phyloP scores from a whole-genome alignment of 2,797 vertebrate genomes.

The Tangara arthus region DNA sequence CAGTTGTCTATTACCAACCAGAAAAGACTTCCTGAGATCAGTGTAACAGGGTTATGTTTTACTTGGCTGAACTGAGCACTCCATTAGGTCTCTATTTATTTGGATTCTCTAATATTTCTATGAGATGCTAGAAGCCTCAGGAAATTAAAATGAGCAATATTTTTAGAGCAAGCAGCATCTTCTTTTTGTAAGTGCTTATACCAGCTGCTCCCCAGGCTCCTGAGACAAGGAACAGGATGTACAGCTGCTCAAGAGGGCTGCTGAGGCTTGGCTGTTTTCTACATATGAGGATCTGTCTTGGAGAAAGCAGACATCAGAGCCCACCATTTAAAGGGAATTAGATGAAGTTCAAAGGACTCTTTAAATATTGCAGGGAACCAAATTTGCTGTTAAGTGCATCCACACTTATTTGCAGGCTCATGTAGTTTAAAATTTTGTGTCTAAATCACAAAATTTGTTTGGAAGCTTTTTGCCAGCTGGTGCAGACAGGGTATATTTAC shows the following conservation, averaged over 20 bases:
- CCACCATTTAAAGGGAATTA: not conserved
- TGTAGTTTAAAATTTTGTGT: not conserved
- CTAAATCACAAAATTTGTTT: not conserved
- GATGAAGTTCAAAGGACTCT: not conserved
- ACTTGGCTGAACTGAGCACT: not conserved
- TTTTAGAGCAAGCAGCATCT: not conserved
- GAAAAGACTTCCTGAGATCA: not conserved
- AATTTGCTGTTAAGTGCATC: not conserved
- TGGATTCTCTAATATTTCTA: not conserved
- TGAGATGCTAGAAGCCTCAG: not conserved
- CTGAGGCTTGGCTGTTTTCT: not conserved
- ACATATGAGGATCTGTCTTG: not conserved
- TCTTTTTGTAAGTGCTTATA: not conserved
- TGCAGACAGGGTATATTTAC: not conserved
- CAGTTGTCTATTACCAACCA: not conserved
- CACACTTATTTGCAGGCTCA: not conserved
- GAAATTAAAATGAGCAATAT: constrained; percentile 7
- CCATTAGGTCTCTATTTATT: not conserved
- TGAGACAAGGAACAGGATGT: not conserved
- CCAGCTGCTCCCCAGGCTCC: not conserved
- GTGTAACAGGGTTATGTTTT: not conserved
- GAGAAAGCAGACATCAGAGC: not conserved
- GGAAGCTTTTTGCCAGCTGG: not conserved
- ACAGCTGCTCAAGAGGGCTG: not conserved
- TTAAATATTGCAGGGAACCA: not conserved